A percentile compares a stretch with the other conserved stretches of the same genome.
These are phyloP conservation scores for Aplochiton taeniatus DNA, from an alignment of 2,797 vertebrate genomes.

Conservation along the genomic window DNA sequence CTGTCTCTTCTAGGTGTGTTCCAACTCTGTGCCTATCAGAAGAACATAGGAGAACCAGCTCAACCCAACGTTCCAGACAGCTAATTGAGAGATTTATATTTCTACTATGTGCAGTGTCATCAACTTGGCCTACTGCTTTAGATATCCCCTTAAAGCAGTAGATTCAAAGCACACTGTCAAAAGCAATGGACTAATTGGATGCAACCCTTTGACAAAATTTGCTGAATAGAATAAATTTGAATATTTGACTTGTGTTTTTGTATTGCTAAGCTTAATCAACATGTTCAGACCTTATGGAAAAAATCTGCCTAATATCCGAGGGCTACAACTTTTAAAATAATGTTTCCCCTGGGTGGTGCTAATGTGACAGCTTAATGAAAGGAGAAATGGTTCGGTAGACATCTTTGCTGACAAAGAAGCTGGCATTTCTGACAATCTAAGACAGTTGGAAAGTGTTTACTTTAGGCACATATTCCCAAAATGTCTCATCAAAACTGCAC, in stretches of 20 bases:
- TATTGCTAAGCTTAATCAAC: no score
- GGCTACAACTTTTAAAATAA: no score
- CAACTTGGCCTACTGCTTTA: slow-evolving; percentile 6
- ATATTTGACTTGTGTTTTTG: slow-evolving; percentile 23
- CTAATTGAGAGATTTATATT: slow-evolving; percentile 41
- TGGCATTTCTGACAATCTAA: no score
- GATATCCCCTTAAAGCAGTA: slow-evolving; percentile 21
- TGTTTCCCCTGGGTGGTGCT: no score
- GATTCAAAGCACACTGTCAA: neutral
- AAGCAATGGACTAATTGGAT: neutral
- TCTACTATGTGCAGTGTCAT: neutral
- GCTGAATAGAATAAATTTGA: slow-evolving; percentile 55
- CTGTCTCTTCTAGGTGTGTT: slow-evolving; percentile 62
- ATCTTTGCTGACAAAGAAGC: no score
- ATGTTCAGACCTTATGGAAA: no score
- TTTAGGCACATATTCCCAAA: no score
- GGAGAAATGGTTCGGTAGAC: no score
- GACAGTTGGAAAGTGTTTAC: no score
- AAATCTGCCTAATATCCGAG: no score
- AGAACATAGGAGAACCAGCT: slow-evolving; percentile 58
- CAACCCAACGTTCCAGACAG: slow-evolving; percentile 60
- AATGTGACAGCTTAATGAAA: no score
- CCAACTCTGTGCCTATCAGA: slow-evolving; percentile 75
- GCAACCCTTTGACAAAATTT: neutral
- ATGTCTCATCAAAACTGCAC: no score